These are phyloP conservation scores for Drosophila tsacasi DNA, from an alignment of 1,140 invertebrate species.

Conservation along the genomic window DNA sequence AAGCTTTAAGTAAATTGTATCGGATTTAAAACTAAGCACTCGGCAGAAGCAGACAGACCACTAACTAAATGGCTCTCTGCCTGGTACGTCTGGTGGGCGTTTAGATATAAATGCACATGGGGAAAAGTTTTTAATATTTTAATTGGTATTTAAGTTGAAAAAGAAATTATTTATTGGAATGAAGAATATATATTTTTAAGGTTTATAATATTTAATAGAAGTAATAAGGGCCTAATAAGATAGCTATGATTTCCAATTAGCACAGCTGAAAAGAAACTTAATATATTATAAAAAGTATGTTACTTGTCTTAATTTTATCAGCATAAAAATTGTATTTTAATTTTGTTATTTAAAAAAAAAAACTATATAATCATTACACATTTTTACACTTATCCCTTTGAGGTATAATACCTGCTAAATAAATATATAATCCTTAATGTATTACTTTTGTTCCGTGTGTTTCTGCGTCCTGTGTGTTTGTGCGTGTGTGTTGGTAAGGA, in stretches of 20 bases:
- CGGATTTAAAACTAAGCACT: conserved; percentile 72
- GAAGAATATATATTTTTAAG: background rate
- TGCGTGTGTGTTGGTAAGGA: conserved; percentile 16
- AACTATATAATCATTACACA: background rate
- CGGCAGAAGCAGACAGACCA: conserved; percentile 50
- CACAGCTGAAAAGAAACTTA: no score
- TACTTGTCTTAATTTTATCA: background rate
- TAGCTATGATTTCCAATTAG: no score
- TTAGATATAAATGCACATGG: background rate
- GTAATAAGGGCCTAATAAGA: background rate
- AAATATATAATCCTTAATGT: background rate
- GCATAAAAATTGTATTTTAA: background rate
- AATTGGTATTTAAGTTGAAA: background rate
- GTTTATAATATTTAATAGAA: background rate
- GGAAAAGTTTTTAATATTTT: background rate
- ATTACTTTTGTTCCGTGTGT: background rate
- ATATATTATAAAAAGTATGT: background rate
- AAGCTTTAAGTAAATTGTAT: conserved; percentile 74
- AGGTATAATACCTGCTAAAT: background rate
- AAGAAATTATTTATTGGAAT: background rate
- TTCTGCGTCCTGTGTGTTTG: no score
- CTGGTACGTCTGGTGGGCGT: background rate
- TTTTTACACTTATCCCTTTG: background rate
- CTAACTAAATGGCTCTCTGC: conserved; percentile 69
- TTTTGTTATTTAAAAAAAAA: background rate